These are phyloP conservation scores for Ciconia stormi DNA, from an alignment of 2,113 vertebrate genomes.

Conservation along the genomic window DNA sequence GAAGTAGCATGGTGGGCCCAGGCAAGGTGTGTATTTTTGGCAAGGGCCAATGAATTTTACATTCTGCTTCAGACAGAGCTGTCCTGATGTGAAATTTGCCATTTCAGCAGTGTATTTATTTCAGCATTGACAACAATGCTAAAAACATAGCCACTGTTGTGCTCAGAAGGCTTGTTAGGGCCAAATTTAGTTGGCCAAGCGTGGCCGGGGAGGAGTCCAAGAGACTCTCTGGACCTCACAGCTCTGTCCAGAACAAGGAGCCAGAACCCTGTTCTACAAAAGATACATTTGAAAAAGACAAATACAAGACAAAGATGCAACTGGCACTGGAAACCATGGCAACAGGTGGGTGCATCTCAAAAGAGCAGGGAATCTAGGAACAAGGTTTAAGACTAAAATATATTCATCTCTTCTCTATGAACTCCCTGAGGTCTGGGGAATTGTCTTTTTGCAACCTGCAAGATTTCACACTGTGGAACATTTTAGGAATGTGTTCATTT, in stretches of 20 bases:
- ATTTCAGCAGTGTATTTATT: neutral
- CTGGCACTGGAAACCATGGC: slow-evolving; percentile 3
- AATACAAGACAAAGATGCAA: neutral
- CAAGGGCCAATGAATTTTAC: neutral
- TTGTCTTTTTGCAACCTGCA: neutral
- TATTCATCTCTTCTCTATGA: neutral
- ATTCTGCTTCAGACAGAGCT: neutral
- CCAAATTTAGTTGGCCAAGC: neutral
- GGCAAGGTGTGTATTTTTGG: neutral
- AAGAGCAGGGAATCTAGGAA: neutral
- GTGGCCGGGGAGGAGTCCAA: neutral
- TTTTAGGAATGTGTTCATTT: neutral
- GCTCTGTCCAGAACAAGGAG: neutral
- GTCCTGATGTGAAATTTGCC: neutral
- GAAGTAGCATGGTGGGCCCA: neutral
- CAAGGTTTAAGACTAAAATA: neutral
- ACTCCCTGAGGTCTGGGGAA: neutral
- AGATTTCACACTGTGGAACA: neutral
- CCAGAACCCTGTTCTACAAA: neutral
- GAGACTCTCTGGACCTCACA: neutral
- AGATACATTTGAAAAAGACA: neutral
- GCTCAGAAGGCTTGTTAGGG: neutral
- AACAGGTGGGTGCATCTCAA: neutral
- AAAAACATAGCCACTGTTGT: neutral
- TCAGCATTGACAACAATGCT: neutral